Evolutionary conservation across 2,113 vertebrate genomes (phyloP).

Genomic region (Cnemophilus loriae): DNA sequence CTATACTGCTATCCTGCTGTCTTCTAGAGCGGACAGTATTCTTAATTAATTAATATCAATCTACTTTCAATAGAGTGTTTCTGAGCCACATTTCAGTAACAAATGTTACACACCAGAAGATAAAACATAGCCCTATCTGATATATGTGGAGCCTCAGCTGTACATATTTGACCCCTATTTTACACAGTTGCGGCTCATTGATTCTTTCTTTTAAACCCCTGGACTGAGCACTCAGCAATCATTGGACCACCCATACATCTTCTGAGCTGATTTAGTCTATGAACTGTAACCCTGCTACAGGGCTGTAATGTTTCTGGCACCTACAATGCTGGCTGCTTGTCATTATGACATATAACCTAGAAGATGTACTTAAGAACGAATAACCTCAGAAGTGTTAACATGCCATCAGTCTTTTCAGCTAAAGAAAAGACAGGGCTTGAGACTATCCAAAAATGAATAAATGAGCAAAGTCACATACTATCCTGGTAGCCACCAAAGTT

Average conservation of each 20-base stretch:
- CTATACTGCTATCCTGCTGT: background rate
- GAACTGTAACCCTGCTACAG: conserved; percentile 67
- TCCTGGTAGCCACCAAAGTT: background rate
- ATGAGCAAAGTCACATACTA: background rate
- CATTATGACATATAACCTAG: conserved; percentile 71
- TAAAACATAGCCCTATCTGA: conserved; percentile 56
- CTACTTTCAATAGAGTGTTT: conserved; percentile 66
- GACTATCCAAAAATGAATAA: conserved; percentile 15
- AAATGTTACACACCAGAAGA: conserved; percentile 55
- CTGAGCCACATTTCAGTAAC: conserved; percentile 61
- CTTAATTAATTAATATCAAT: conserved; percentile 70
- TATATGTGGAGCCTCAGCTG: conserved; percentile 72
- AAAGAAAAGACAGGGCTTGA: background rate
- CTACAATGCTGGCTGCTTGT: conserved; percentile 55
- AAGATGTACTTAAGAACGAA: conserved; percentile 69
- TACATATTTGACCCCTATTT: conserved; percentile 78
- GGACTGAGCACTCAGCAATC: conserved; percentile 69
- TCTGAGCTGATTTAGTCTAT: conserved; percentile 62
- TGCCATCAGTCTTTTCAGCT: conserved; percentile 55
- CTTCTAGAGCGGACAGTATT: background rate
- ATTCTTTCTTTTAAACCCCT: conserved; percentile 69
- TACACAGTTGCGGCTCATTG: conserved; percentile 75
- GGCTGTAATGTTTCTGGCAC: conserved; percentile 48
- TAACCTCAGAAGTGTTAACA: conserved; percentile 59
- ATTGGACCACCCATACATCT: conserved; percentile 66